These are phyloP conservation scores for Actinernus sp. DNA, from an alignment of 92 coral and sea anemone genomes.

Conservation along the genomic window DNA sequence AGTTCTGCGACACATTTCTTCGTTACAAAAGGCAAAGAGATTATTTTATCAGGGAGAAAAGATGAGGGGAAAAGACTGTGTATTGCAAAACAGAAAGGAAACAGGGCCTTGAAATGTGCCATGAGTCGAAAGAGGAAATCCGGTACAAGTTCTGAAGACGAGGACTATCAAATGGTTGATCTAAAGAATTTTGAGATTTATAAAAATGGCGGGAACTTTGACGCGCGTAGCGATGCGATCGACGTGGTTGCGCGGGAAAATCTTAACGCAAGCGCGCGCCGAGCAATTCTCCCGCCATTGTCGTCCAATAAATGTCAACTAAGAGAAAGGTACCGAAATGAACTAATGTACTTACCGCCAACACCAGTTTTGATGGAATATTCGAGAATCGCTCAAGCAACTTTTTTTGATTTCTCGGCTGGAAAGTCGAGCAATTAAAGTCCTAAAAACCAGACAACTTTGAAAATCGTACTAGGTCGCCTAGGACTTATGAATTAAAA, in stretches of 20 bases:
- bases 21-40: neutral
- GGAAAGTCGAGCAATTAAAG: no score
- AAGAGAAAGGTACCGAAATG: constrained; percentile 51
- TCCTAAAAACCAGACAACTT: no score
- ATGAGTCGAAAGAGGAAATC: constrained; percentile 33
- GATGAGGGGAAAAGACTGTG: neutral
- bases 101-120: constrained; percentile 46
- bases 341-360: constrained; percentile 24
- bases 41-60: neutral
- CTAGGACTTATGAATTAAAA: no score
- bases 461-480: no score
- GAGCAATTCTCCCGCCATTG: constrained; percentile 44
- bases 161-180: constrained; percentile 64
- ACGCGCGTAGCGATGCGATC: constrained; percentile 26
- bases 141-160: constrained; percentile 15
- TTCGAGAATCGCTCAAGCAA: constrained; percentile 46
- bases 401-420: constrained; percentile 42
- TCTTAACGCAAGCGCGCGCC: neutral
- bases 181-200: constrained; percentile 27
- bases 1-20: neutral
- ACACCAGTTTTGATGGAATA: constrained; percentile 75
- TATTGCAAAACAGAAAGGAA: constrained; percentile 9
- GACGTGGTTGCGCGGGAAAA: constrained; percentile 61
- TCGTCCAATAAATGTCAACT: constrained; percentile 43
- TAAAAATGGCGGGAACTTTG: neutral